Evolutionary conservation across 2,113 vertebrate genomes (phyloP), one percentile per base, ranked within the genome.

Genomic region (Pyxicephalus adspersus): DNA sequence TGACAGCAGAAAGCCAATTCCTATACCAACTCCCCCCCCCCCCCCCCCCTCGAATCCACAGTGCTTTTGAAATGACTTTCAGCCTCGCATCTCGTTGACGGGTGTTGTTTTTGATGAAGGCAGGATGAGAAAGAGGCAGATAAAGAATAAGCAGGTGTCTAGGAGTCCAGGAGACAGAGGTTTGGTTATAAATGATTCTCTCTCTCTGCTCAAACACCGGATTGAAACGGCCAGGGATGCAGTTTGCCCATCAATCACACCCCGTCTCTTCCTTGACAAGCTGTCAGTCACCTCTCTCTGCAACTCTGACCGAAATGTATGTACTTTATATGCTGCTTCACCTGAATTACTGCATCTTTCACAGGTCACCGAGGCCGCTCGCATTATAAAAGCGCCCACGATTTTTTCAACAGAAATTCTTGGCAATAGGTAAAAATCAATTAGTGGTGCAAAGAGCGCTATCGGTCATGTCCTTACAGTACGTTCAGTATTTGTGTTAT

Each of bases 61-160:
- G 70, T 60, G 58, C 79, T 73, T 81, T 74, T 54, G 68, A 81
- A 81, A 81, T 81, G 79, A 81, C 79, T 81, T 74, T 73, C 68
- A 81, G 79, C 18, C 68, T 45, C 64, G 79, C 68, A 71, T 73
- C 60, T 74, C 65, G 28, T 81, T 81, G 79, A 81, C 28, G 68
- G 70, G 79, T 81, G 70, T 81, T 81, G 79, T 81, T 81, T 81
- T 81, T 80, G 79, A 81, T 81, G 68, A 74, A 81, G 79, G 79
- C 58, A 81, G 79, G 70, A 74, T 28, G 66, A 38, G 79, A 66
- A 55, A 60, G 50, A 61, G 45, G 65, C 60, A 72, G 70, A 72
- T 73, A 58, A 81, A 65, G 74, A 81, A 64, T 65, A 73, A 81
- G 66, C 31, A 57, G 70, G 70, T 73, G 70, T 58, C 55, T 73